These are phyloP conservation scores for Artemia sp. DNA, from an alignment of 2,888 invertebrate species.

Conservation along the genomic window DNA sequence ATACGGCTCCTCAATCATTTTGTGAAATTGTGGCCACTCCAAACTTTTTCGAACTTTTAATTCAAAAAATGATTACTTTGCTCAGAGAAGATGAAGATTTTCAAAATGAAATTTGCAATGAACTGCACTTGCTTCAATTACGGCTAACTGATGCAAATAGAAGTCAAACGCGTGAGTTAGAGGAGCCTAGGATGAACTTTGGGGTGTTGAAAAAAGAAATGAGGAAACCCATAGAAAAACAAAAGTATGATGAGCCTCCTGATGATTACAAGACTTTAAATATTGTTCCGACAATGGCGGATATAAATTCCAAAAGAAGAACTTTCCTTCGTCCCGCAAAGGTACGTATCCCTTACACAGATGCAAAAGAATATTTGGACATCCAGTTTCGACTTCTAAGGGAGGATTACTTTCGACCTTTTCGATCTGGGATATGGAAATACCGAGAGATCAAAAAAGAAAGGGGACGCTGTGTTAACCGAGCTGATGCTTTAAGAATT, in stretches of 20 bases:
- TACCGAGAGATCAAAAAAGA: conserved; percentile 29
- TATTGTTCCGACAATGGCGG: conserved; percentile 30
- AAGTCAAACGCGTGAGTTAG: background rate
- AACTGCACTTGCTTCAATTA: no score
- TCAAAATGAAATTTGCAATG: no score
- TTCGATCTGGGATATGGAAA: conserved; percentile 46
- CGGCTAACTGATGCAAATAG: no score
- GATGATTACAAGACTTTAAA: conserved; percentile 32
- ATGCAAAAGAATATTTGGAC: conserved; percentile 54
- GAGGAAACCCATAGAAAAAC: no score
- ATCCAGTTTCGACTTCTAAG: conserved; percentile 55
- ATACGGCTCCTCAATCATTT: background rate
- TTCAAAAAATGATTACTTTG: no score
- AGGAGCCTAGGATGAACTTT: background rate
- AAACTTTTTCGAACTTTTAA: conserved; percentile 7
- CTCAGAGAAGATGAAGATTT: no score
- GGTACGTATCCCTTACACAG: conserved; percentile 43
- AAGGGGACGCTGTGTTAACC: background rate
- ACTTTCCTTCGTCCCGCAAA: conserved; percentile 37
- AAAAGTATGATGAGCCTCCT: conserved; percentile 34
- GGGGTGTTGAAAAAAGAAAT: background rate
- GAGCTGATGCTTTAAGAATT: conserved; percentile 23
- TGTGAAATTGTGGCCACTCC: background rate
- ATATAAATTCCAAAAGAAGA: conserved; percentile 29
- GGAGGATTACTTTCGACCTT: conserved; percentile 58